A percentile compares a stretch with the other conserved stretches of the same genome.
These are phyloP conservation scores for Caenorhabditis wallacei DNA, from an alignment of 2,888 invertebrate species.

Conservation along the genomic window DNA sequence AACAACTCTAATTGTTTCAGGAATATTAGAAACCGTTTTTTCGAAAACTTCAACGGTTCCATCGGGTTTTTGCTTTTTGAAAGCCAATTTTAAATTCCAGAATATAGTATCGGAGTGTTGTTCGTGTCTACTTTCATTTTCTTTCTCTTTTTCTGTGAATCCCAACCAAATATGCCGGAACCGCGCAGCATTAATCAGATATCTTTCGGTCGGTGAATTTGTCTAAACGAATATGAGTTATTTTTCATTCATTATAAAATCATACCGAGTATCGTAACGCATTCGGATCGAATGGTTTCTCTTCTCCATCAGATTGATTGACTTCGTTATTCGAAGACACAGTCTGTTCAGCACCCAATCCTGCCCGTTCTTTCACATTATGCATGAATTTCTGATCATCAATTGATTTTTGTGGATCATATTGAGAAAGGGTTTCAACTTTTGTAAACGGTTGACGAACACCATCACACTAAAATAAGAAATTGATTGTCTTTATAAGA, in stretches of 20 bases:
- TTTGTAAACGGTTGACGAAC: constrained; percentile 70
- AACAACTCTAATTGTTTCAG: constrained; percentile 78
- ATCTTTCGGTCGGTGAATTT: constrained; percentile 62
- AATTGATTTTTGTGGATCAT: constrained; percentile 65
- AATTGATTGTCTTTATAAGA: background rate
- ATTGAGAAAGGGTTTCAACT: constrained; percentile 70
- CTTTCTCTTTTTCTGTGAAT: constrained; percentile 49
- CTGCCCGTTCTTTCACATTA: constrained; percentile 55
- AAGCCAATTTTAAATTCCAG: constrained; percentile 78
- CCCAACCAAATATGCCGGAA: constrained; percentile 68
- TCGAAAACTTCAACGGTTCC: constrained; percentile 62
- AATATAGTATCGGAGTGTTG: constrained; percentile 81
- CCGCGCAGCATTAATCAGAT: constrained; percentile 66
- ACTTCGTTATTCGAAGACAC: constrained; percentile 3
- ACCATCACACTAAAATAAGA: constrained; percentile 77
- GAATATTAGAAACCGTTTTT: constrained; percentile 77
- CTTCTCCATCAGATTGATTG: constrained; percentile 25
- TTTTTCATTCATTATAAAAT: background rate
- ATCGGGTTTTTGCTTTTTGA: constrained; percentile 63
- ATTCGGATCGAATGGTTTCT: constrained; percentile 37
- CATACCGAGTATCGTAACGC: constrained; percentile 47
- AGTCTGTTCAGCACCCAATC: constrained; percentile 49
- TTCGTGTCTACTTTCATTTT: constrained; percentile 75
- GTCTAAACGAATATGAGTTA: constrained; percentile 52
- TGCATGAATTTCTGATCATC: constrained; percentile 75